Evolutionary conservation across 2,888 invertebrate genomes (phyloP), one percentile per base, ranked within the genome.

Genomic region (Cinara cedri): DNA sequence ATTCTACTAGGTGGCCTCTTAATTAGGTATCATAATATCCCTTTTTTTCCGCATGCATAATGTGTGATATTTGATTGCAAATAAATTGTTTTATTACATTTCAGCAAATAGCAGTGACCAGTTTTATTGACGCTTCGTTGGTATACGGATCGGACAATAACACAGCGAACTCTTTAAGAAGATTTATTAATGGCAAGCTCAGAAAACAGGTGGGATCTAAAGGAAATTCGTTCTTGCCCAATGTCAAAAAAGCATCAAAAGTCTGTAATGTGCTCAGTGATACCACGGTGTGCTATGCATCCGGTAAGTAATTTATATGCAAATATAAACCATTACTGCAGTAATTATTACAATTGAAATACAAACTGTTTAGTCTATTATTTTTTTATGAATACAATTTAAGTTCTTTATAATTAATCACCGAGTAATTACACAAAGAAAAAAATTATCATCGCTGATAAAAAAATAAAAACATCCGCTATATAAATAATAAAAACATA

Each of bases 231-330:
- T 93, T 91, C 90, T 88, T 91, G 1, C 93, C 93, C 0, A 87
- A 90, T 80, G 88, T 89, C 19, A 63, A 80, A 11, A 94, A 93
- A 84, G 87, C 89, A 0, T 90, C 91, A 0, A 87, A 89, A 16
- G 88, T 89, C 26, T 94, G 94, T 84, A 87, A 88, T 1, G 88
- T 89, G 0, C 87, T 88, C 80, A 88, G 88, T 42, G 85, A 87
- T 0, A 88, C 87, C 76, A 92, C 93, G 85, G 89, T 92, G 49
- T 94, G 94, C 84, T 94, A 93, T 84, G 85, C 89, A 81, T 88
- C 92, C 72, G 93, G 93, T 91, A 86, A 85, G 85, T 83, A 46
- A 13, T 51, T 49, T 11, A 49, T 71, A 44, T 44, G 16, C 6
- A 14, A 24, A 51, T 34, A 34, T 6, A 34, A 34, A 34, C 34